These are phyloP conservation scores for Artibeus lituratus DNA, from an alignment of 2,797 vertebrate species.

Conservation along the genomic window DNA sequence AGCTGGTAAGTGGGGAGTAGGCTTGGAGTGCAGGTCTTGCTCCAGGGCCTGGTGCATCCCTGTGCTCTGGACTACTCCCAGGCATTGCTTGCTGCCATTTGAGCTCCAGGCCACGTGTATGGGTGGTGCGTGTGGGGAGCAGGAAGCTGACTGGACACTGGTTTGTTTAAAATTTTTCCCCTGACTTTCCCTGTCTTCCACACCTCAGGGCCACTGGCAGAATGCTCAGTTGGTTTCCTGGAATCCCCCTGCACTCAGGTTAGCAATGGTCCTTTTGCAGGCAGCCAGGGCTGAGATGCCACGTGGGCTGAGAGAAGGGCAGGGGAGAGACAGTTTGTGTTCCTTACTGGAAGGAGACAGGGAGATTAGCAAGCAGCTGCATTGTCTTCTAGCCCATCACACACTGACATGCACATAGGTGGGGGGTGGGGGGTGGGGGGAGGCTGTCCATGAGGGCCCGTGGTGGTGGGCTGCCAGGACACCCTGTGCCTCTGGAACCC, in stretches of 20 bases:
- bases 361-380: neutral
- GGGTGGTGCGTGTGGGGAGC: neutral
- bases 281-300: neutral
- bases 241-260: rapidly evolving
- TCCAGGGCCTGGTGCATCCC: neutral
- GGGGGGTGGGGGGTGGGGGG: neutral
- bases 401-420: rapidly evolving
- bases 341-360: neutral
- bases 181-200: neutral
- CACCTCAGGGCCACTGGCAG: neutral
- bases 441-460: neutral
- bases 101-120: neutral
- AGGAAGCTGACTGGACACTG: neutral
- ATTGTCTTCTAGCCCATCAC: neutral
- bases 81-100: neutral
- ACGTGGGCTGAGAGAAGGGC: neutral
- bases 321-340: neutral
- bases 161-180: neutral
- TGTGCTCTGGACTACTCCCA: neutral
- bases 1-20: neutral
- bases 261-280: neutral
- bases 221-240: neutral
- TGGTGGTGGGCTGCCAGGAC: neutral
- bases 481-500: neutral
- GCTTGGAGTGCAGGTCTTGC: neutral